These are phyloP conservation scores for Coranthus polyacanthus DNA, from an alignment of 2,797 vertebrate species.

Conservation along the genomic window DNA sequence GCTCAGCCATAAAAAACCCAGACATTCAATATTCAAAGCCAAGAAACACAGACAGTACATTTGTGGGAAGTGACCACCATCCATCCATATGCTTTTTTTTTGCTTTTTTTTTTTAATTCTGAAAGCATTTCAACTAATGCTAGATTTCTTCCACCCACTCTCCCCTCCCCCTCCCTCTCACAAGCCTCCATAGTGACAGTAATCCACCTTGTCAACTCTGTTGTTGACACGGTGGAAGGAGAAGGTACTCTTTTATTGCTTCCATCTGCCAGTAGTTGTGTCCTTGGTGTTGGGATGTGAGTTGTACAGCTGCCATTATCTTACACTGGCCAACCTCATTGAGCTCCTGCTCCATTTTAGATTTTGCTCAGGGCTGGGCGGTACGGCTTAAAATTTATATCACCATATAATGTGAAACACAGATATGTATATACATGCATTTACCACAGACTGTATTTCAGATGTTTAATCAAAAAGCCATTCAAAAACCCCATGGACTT, in stretches of 20 bases:
- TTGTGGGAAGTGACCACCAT: conserved; percentile 49
- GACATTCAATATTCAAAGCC: too few relatives aligned
- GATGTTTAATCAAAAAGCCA: too few relatives aligned
- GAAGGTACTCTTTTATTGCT: conserved; percentile 90
- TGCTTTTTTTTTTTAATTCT: conserved; percentile 21
- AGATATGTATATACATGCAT: too few relatives aligned
- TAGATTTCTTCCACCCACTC: conserved; percentile 87
- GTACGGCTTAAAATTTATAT: too few relatives aligned
- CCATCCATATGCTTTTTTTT: conserved; percentile 38
- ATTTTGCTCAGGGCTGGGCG: neutral
- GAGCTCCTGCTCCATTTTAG: neutral
- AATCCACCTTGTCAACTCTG: conserved; percentile 96
- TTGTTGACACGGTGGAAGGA: conserved; percentile 93
- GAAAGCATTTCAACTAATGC: conserved; percentile 82
- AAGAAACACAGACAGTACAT: conserved; percentile 7
- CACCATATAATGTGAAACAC: too few relatives aligned
- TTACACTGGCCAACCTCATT: conserved; percentile 51
- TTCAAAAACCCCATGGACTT: too few relatives aligned
- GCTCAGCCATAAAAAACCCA: conserved; percentile 56
- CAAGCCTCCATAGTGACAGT: conserved; percentile 99
- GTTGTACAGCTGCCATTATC: conserved; percentile 76
- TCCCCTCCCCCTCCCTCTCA: conserved; percentile 82
- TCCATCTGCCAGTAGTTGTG: conserved; percentile 62
- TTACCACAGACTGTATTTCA: too few relatives aligned
- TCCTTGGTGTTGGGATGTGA: conserved; percentile 66